phyloP scores from a whole-genome alignment of 1,140 invertebrate genomes.

The Drosophila quadrilineata region DNA sequence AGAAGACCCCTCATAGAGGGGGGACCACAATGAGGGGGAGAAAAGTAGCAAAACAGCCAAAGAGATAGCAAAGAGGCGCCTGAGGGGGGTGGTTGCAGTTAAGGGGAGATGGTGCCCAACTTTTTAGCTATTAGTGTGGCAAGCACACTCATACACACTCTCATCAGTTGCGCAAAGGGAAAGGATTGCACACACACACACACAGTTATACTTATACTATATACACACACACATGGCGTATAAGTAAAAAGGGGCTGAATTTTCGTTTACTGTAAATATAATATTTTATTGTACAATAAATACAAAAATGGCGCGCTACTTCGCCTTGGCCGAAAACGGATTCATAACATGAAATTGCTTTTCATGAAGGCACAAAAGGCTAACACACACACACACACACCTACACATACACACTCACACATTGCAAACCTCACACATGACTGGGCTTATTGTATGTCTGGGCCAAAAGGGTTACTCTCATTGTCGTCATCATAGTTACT shows the following conservation, averaged over 20 bases:
- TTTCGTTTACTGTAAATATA: slow-evolving; percentile 74
- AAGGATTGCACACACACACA: slow-evolving; percentile 42
- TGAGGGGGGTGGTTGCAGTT: not conserved
- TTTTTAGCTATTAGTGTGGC: slow-evolving; percentile 55
- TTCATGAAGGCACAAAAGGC: slow-evolving; percentile 62
- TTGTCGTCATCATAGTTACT: not conserved
- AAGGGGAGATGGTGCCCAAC: slow-evolving; percentile 18
- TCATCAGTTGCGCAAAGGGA: slow-evolving; percentile 4
- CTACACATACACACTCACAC: slow-evolving; percentile 10
- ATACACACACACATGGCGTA: slow-evolving; percentile 5
- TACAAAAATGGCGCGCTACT: slow-evolving; percentile 57
- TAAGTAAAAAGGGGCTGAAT: slow-evolving; percentile 35
- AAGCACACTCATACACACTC: slow-evolving; percentile 13
- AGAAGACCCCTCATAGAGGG: slow-evolving; percentile 3
- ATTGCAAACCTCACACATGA: too few relatives aligned
- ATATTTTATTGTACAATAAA: slow-evolving; percentile 78
- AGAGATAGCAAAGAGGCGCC: not conserved
- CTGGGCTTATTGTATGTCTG: slow-evolving; percentile 12
- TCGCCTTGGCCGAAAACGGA: slow-evolving; percentile 70
- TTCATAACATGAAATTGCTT: slow-evolving; percentile 79
- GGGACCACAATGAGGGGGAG: not conserved
- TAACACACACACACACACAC: slow-evolving; percentile 6
- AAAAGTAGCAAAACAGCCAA: not conserved
- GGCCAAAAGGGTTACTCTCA: slow-evolving; percentile 26
- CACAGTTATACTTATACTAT: not conserved